Percentiles rank a stretch among this genome's conserved stretches.
These are phyloP conservation scores for Pampus argenteus DNA, from an alignment of 2,797 vertebrate genomes.

Conservation along the genomic window DNA sequence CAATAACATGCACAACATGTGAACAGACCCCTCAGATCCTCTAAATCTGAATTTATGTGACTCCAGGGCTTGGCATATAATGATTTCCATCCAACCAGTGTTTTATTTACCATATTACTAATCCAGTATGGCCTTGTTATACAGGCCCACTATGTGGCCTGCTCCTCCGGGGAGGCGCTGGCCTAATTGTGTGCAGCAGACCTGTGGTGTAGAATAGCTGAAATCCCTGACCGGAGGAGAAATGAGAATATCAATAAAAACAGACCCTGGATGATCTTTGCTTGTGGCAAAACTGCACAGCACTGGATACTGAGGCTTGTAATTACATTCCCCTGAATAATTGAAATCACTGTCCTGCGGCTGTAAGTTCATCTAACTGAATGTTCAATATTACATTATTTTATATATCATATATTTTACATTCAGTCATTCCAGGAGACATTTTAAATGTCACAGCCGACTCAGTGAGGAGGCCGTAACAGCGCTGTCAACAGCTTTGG, in stretches of 20 bases:
- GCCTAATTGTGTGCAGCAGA: slow-evolving; percentile 78
- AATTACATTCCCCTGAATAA: slow-evolving; percentile 85
- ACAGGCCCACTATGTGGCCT: slow-evolving; percentile 59
- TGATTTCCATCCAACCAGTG: slow-evolving; percentile 62
- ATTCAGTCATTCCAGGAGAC: slow-evolving; percentile 48
- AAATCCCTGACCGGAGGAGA: slow-evolving; percentile 78
- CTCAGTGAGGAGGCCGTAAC: slow-evolving; percentile 20
- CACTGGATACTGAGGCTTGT: slow-evolving; percentile 66
- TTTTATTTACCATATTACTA: slow-evolving; percentile 83
- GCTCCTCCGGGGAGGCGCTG: slow-evolving; percentile 67
- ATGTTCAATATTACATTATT: slow-evolving; percentile 79
- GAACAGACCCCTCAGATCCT: slow-evolving; percentile 59
- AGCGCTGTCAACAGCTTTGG: slow-evolving; percentile 40
- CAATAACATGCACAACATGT: slow-evolving; percentile 68
- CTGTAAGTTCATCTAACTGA: slow-evolving; percentile 73
- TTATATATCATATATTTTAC: slow-evolving; percentile 73
- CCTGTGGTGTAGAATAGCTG: slow-evolving; percentile 68
- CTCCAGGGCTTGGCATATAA: slow-evolving; percentile 64
- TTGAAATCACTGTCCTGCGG: slow-evolving; percentile 78
- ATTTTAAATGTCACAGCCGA: slow-evolving; percentile 50
- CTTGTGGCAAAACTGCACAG: slow-evolving; percentile 76
- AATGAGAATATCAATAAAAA: slow-evolving; percentile 85
- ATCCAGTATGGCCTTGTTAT: slow-evolving; percentile 81
- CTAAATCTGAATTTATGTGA: slow-evolving; percentile 50
- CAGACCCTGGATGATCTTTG: slow-evolving; percentile 80